phyloP scores from a whole-genome alignment of 2,113 vertebrate species.

The Catagonus wagneri region DNA sequence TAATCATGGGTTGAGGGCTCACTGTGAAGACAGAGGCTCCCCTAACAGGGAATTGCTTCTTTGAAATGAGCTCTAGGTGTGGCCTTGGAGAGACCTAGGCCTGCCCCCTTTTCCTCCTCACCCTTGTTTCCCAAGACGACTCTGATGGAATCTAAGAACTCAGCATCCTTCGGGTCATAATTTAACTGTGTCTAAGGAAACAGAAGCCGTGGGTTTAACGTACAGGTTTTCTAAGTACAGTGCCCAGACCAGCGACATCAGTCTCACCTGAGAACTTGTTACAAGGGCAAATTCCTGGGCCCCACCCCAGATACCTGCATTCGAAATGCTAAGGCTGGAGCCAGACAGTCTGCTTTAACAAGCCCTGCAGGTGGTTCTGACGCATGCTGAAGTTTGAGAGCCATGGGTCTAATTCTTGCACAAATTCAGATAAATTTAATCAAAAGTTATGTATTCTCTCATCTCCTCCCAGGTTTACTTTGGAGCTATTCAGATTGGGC shows the following conservation, averaged over 20 bases:
- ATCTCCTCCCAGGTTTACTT: not conserved
- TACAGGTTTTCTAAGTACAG: not conserved
- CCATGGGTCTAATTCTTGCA: not conserved
- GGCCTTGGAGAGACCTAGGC: not conserved
- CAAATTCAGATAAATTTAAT: not conserved
- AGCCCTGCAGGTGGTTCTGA: not conserved
- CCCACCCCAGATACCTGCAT: not conserved
- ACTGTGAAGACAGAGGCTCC: not conserved
- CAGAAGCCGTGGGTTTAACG: not conserved
- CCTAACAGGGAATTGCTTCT: not conserved
- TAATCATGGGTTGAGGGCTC: not conserved
- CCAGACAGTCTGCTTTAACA: not conserved
- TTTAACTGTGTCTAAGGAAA: not conserved
- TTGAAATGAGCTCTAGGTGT: not conserved
- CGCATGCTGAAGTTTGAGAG: not conserved
- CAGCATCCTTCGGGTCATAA: not conserved
- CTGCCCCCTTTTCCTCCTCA: not conserved
- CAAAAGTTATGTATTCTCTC: constrained; percentile 9
- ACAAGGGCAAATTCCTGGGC: not conserved
- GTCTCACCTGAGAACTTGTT: not conserved
- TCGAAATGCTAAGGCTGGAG: not conserved
- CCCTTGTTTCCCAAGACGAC: not conserved
- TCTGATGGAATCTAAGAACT: not conserved
- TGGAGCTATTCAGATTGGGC: not conserved
- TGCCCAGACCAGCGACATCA: not conserved